These are phyloP conservation scores for Ailuropoda melanoleuca DNA, from an alignment of 2,113 vertebrate species.

Conservation along the genomic window DNA sequence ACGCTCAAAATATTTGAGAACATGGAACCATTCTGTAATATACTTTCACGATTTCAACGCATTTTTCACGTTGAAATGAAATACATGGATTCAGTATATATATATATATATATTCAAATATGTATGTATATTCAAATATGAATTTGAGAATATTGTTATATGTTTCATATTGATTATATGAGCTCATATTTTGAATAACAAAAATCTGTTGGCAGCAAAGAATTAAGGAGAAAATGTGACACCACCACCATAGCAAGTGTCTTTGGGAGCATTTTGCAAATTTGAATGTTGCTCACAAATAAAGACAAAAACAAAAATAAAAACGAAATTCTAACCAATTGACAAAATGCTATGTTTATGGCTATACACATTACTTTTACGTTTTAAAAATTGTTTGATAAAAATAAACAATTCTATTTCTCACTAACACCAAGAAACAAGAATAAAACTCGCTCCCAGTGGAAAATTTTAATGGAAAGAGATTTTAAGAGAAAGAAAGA, in stretches of 20 bases:
- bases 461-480: background rate
- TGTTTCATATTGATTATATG: background rate
- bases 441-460: background rate
- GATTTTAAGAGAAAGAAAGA: background rate
- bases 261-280: background rate
- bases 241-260: background rate
- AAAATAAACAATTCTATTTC: background rate
- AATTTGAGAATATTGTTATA: too few species aligned
- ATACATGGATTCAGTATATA: background rate
- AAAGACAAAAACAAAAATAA: background rate
- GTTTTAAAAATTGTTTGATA: background rate
- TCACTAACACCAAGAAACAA: background rate
- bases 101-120: too few species aligned
- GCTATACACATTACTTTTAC: background rate
- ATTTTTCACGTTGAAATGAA: slow-evolving; percentile 15
- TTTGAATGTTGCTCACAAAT: background rate
- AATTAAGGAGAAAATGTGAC: background rate
- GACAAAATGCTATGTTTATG: background rate
- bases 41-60: background rate
- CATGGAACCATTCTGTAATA: background rate
- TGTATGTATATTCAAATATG: too few species aligned
- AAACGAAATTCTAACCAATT: background rate
- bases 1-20: background rate
- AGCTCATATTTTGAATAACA: background rate
- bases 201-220: background rate